Conservation (phyloP, 1,140 invertebrate genomes). For the Reticulitermes speratus region DNA sequence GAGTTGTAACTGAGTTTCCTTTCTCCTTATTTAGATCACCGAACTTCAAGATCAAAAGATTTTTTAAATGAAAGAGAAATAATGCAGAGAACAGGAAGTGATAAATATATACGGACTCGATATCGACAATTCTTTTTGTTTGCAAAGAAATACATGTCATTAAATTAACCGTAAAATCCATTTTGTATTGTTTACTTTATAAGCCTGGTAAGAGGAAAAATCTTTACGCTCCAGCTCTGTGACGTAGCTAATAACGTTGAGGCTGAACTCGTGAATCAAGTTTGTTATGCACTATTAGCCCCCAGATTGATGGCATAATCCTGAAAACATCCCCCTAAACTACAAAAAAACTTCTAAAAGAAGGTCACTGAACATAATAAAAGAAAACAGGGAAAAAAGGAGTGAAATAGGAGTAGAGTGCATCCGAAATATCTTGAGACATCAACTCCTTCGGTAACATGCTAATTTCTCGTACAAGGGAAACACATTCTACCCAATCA, state of each 20-base stretch:
- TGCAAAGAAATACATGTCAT: background rate
- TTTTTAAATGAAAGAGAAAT: too few species aligned
- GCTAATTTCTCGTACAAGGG: too few species aligned
- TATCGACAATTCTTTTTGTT: background rate
- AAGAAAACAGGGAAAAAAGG: background rate
- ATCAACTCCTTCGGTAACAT: too few species aligned
- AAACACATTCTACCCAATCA: too few species aligned
- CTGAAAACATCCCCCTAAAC: background rate
- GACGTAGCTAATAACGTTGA: background rate
- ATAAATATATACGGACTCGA: background rate
- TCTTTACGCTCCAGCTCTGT: background rate
- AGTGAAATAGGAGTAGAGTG: background rate
- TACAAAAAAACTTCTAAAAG: background rate
- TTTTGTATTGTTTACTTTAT: background rate
- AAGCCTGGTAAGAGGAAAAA: background rate
- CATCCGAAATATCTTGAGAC: background rate
- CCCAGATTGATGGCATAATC: background rate
- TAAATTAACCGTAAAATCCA: background rate
- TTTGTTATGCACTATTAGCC: background rate
- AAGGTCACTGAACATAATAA: background rate
- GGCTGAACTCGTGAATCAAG: background rate
- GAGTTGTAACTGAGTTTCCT: too few species aligned
- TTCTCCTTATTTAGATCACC: too few species aligned
- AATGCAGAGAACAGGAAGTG: too few species aligned
- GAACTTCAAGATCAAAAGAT: too few species aligned